Conservation (phyloP, 2,888 invertebrate genomes). For the Drosophila antonietae region DNA sequence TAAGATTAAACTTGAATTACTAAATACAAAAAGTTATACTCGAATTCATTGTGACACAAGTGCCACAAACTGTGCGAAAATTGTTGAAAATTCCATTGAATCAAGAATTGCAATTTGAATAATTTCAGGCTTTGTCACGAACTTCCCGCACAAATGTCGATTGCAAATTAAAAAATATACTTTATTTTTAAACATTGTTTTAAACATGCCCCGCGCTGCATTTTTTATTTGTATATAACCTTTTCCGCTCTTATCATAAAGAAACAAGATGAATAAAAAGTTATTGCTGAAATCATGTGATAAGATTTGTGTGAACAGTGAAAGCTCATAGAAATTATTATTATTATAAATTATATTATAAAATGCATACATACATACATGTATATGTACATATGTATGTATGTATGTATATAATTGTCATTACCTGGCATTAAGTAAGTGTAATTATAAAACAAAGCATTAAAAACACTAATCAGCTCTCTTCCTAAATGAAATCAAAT, state of each 20-base stretch:
- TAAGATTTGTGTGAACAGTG: slow-evolving; percentile 26
- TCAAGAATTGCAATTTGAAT: neutral
- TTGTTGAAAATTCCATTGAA: neutral
- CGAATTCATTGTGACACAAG: neutral
- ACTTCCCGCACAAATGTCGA: neutral
- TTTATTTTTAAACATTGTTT: slow-evolving; percentile 42
- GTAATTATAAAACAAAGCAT: neutral
- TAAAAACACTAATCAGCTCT: neutral
- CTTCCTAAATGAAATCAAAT: neutral
- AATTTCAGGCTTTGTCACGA: slow-evolving; percentile 1
- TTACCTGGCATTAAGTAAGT: slow-evolving; percentile 47
- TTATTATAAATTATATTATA: no score
- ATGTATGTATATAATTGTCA: slow-evolving; percentile 31
- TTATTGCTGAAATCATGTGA: slow-evolving; percentile 45
- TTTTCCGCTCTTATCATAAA: slow-evolving; percentile 49
- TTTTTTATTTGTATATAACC: neutral
- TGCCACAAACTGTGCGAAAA: neutral
- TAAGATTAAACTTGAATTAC: slow-evolving; percentile 20
- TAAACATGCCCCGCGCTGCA: slow-evolving; percentile 25
- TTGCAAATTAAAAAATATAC: neutral
- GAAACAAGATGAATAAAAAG: slow-evolving; percentile 34
- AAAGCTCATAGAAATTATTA: slow-evolving; percentile 28
- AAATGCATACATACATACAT: neutral
- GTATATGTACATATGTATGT: slow-evolving; percentile 18
- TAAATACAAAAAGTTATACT: neutral